Base-by-base conservation (phyloP, 2,888 invertebrate species). In the Nowickia ferox region DNA sequence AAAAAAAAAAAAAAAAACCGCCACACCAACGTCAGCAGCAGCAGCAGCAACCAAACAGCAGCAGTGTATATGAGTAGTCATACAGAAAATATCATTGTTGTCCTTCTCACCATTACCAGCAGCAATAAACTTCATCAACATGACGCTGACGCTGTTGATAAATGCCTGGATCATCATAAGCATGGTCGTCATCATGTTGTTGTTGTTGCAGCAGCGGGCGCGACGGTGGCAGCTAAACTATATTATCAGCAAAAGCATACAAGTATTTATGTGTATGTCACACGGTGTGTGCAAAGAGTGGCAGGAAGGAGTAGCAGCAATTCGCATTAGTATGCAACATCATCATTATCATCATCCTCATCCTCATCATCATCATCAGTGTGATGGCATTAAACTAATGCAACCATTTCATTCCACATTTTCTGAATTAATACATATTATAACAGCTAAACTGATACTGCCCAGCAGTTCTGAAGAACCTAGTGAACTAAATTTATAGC, bases 121-220 rank as follows among this genome's bases (percentile, higher is more conserved):
- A 55, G 9, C 61, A 38, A 66, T 11, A 57, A 77, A 42, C 51
- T 38, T 48, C 57, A 76, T 42, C 9, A 51, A 30, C 9, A n/a
- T 72, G 9, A 63, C 65, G 38, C 42, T 63, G 6, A 61, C 44
- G 51, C 61, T 46, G 46, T 66, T 72, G 42, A 72, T 55, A 55
- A 80, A 68, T 57, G 48, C 48, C 51, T 30, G 30, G 30, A 61
- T 77, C 48, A 77, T 83, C 75, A 82, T 76, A 69, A 76, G 71
- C 46, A 69, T 51, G 71, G 77, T 59, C 72, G 19, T 83, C 83
- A 66, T 79, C 61, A 69, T 79, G 48, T 63, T 22, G 40, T 11
- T 59, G 48, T 2, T 78, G 72, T 51, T 65, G 51, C 22, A 55
- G 55, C 55, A 17, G 11, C 15, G 1, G 13, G 17, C 38, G 30